Evolutionary conservation across 2,113 vertebrate genomes (phyloP).

Genomic region (Daphoenositta chrysoptera): DNA sequence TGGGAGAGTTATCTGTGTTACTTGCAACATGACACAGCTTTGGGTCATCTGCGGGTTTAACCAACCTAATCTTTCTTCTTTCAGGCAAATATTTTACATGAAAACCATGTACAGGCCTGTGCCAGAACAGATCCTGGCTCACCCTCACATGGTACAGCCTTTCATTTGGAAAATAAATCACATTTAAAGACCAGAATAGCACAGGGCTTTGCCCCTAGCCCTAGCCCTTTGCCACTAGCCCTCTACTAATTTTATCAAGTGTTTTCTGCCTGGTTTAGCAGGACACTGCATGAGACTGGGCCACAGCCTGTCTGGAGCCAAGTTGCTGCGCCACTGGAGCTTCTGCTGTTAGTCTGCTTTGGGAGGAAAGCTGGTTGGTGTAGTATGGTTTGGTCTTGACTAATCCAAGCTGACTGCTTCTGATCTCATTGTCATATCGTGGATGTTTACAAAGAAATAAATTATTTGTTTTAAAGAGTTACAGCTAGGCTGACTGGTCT

Average conservation of each 20-base stretch:
- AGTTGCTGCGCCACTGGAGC: neutral
- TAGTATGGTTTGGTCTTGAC: neutral
- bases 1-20: neutral
- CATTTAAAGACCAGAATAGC: neutral
- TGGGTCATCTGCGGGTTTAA: neutral
- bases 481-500: neutral
- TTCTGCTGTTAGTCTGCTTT: neutral
- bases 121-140: neutral
- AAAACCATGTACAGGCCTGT: neutral
- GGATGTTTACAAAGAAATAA: neutral
- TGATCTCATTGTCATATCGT: neutral
- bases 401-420: neutral
- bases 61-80: neutral
- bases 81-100: neutral
- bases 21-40: neutral
- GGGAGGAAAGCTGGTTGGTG: neutral
- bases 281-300: rapidly evolving
- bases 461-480: neutral
- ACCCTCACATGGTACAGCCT: neutral
- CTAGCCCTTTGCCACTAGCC: neutral
- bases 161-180: neutral
- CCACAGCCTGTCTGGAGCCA: neutral
- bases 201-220: neutral
- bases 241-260: neutral
- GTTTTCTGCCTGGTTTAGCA: neutral